Evolutionary conservation across 2,888 invertebrate species (phyloP), one percentile per base, ranked within the genome.

Genomic region (Amiota minor): DNA sequence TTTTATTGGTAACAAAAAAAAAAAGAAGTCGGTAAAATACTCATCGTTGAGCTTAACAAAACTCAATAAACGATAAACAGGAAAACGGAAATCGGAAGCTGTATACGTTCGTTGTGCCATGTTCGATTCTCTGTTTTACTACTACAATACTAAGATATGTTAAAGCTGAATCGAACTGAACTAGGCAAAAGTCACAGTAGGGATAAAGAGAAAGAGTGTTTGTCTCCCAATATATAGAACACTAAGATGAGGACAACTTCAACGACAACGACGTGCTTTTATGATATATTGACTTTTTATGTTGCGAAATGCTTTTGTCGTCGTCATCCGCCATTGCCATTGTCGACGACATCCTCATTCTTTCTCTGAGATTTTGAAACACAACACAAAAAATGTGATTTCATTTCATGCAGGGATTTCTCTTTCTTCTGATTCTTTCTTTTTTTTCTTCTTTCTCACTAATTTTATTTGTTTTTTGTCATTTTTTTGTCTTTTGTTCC

Each of bases 71-170:
- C 86, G 87, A 85, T 82, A 86, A 86, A 86, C 86, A 86, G 86
- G 86, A 87, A 86, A 85, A 83, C 84, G 86, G 86, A 87, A 87
- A 86, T 85, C 86, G 86, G 84, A 87, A 84, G 84, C 82, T 81
- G 85, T 82, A 81, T 79, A 69, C 77, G 76, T 78, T 78, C 78
- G 80, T 79, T 80, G 78, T 82, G 77, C 76, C 55, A 50, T 68
- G 53, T 49, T 59, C 20, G 59, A 16, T 11, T 81, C 78, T 75
- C 18, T 49, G 67, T 12, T 23, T 35, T 35, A 35, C 35, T 35
- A 35, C 35, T 35, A 35, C 35, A 35, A 35, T 35, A 35, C 35
- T 35, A 35, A 35, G 35, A 6, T 35, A 35, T 23, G 23, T 23
- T 23, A 35, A 35, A 8, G 6, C 35, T 6, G 6, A 35, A 35